Conservation (phyloP, 2,888 invertebrate genomes). For the Lepidochrysops patricia region DNA sequence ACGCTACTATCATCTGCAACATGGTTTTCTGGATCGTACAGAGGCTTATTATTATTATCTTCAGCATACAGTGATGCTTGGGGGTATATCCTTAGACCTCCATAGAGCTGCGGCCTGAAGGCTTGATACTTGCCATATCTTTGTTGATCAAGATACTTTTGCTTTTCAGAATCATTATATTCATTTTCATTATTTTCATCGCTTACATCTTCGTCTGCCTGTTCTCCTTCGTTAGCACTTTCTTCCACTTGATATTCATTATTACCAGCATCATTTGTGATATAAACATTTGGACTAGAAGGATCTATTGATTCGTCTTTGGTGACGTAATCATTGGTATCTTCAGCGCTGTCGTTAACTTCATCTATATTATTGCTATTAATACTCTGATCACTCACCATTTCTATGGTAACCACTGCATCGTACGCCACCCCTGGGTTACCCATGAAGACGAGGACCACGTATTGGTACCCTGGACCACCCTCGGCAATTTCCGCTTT, state of each 20-base stretch:
- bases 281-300: constrained; percentile 43
- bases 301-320: constrained; percentile 29
- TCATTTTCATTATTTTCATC: constrained; percentile 25
- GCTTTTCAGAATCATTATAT: constrained; percentile 21
- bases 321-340: constrained; percentile 26
- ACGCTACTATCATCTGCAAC: constrained; percentile 20
- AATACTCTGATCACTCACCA: constrained; percentile 26
- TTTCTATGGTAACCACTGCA: constrained; percentile 55
- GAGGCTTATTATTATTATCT: constrained; percentile 27
- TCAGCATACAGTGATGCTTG: constrained; percentile 36
- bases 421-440: constrained; percentile 51
- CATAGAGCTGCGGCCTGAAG: constrained; percentile 37
- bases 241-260: constrained; percentile 26
- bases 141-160: constrained; percentile 26
- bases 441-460: constrained; percentile 54
- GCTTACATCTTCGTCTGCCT: constrained; percentile 24
- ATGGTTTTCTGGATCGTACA: constrained; percentile 19
- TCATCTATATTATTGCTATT: constrained; percentile 18
- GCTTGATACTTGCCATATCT: constrained; percentile 36
- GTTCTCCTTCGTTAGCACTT: constrained; percentile 20
- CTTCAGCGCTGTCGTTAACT: constrained; percentile 35
- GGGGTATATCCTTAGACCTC: constrained; percentile 36
- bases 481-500: constrained; percentile 61
- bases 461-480: constrained; percentile 63
- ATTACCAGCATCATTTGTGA: constrained; percentile 26